Base-by-base conservation (phyloP, 2,113 vertebrate genomes). In the Heliornis fulica region DNA sequence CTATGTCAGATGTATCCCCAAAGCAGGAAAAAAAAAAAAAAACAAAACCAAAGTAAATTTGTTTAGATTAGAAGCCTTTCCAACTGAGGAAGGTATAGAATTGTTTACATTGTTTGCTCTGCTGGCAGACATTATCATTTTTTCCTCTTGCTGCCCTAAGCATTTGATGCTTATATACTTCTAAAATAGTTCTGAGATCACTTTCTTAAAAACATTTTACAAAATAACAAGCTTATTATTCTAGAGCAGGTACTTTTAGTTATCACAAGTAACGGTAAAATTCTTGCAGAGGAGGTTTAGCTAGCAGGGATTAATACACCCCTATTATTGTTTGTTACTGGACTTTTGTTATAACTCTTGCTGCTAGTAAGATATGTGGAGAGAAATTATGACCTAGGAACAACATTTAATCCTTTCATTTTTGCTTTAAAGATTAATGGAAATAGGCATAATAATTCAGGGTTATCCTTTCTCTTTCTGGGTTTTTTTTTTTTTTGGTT, bases 341-440 rank as follows among this genome's bases (percentile, higher is more conserved):
- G 51, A 46, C 7, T 68, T 74, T 40, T 72, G 57, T 82, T 87
- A 26, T 43, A 94, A 76, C 13, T 76, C 54, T 19, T 74, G 7
- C 45, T 80, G 5, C 59, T 74, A 57, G 57, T 59, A 22, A 40
- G 7, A 36, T 75, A 40, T 53, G 13, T 57, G 25, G 25, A 81
- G 13, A 82, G 31, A 93, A 94, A 75, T 75, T 93, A 81, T 84
- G 43, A 41, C 40, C n/a, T 32, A 76, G 91, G 77, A 72, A 68
- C 10, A 72, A 53, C 80, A 89, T 84, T 69, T 51, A 90, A 60
- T 94, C 56, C 9, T 75, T 92, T 90, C 32, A 60, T 20, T 94
- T 86, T 66, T 92, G 36, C 74, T 90, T 77, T 89, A 72, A 91
- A 69, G 32, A 79, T 95, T 87, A 89, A 76, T 93, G 36, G 15